Evolutionary conservation across 2,888 invertebrate species (phyloP).

Genomic region (Pyrgus malvae): DNA sequence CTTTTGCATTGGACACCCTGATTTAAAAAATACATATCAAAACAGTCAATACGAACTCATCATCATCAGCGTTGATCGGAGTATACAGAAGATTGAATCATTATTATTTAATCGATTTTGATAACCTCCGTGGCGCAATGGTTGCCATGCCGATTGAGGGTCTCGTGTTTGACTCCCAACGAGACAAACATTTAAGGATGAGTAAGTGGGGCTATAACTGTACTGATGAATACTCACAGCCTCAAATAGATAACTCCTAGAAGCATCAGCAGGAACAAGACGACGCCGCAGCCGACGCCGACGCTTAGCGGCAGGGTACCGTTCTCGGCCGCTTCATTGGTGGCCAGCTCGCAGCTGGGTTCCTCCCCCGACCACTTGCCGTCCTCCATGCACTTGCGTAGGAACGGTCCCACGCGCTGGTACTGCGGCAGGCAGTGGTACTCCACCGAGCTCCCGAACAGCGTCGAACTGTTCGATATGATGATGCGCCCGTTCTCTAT

Average conservation of each 20-base stretch:
- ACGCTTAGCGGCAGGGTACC: slow-evolving; percentile 90
- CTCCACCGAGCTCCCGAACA: slow-evolving; percentile 92
- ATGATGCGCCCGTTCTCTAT: slow-evolving; percentile 94
- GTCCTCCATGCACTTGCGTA: slow-evolving; percentile 91
- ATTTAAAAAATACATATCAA: too few relatives aligned
- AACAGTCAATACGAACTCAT: too few relatives aligned
- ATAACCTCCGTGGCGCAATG: too few relatives aligned
- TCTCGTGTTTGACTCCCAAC: too few relatives aligned
- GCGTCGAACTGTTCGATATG: slow-evolving; percentile 91
- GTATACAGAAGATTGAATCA: background rate
- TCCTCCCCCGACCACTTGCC: slow-evolving; percentile 94
- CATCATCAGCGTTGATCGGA: background rate
- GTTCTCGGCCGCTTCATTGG: slow-evolving; percentile 86
- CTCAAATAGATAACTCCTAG: slow-evolving; percentile 91
- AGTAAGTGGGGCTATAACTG: too few relatives aligned
- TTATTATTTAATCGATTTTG: background rate
- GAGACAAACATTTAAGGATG: too few relatives aligned
- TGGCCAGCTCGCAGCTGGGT: slow-evolving; percentile 88
- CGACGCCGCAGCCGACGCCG: slow-evolving; percentile 91
- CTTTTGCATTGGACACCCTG: too few relatives aligned
- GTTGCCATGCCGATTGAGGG: too few relatives aligned
- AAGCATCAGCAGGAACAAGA: slow-evolving; percentile 89
- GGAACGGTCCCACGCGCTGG: slow-evolving; percentile 90
- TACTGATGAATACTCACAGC: slow-evolving; percentile 83
- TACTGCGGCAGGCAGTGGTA: slow-evolving; percentile 94